A percentile compares a stretch with the other conserved stretches of the same genome.
Conservation (phyloP, 2,888 invertebrate species). For the Clitarchus hookeri region DNA sequence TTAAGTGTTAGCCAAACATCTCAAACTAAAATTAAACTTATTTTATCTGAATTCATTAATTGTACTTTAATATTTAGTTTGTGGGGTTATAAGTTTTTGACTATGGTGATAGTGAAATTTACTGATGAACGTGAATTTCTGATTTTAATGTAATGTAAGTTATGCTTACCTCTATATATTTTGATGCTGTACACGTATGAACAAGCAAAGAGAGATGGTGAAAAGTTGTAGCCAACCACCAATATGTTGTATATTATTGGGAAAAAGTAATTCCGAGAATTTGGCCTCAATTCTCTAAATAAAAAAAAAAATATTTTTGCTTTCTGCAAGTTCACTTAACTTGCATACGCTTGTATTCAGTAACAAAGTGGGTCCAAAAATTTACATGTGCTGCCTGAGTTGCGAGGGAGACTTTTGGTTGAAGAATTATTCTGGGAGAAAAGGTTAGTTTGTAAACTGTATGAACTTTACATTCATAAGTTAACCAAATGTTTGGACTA, state of each 20-base stretch:
- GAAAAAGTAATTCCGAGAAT: not conserved
- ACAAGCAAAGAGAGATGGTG: not conserved
- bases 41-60: too few relatives aligned
- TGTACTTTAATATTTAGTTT: not conserved
- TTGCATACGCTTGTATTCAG: not conserved
- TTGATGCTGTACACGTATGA: not conserved
- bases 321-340: not conserved
- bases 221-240: not conserved
- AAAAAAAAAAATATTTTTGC: too few relatives aligned
- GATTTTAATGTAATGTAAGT: not conserved
- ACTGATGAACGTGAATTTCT: not conserved
- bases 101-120: not conserved
- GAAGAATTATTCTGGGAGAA: not conserved
- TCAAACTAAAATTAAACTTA: too few relatives aligned
- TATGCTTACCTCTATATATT: not conserved
- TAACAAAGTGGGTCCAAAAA: constrained; percentile 7
- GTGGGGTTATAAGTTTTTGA: not conserved
- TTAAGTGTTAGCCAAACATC: too few relatives aligned
- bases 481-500: too few relatives aligned
- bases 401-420: not conserved
- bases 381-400: not conserved
- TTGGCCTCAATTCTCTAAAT: not conserved
- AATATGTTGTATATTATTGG: not conserved
- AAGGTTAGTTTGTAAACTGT: too few relatives aligned
- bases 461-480: too few relatives aligned